phyloP scores from a whole-genome alignment of 2,797 vertebrate genomes.

The Phataginus tetradactyla region DNA sequence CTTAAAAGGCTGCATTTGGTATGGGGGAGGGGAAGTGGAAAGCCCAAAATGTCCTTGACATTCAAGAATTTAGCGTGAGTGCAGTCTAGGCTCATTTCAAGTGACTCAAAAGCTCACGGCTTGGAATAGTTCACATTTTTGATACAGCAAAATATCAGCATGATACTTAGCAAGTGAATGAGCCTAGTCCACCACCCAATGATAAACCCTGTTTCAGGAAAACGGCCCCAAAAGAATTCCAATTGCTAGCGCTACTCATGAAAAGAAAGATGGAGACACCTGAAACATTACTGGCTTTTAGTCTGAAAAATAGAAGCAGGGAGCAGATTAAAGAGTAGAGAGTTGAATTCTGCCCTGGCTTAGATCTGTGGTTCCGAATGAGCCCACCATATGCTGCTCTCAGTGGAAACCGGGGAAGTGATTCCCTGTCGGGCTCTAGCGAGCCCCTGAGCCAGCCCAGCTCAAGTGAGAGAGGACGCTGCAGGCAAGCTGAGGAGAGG shows the following conservation, averaged over 20 bases:
- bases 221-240: background rate
- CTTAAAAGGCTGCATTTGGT: background rate
- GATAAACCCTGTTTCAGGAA: background rate
- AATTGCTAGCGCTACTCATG: background rate
- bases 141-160: background rate
- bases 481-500: accelerated
- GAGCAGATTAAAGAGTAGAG: background rate
- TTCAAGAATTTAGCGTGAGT: background rate
- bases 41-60: background rate
- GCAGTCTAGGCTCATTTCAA: background rate
- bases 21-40: background rate
- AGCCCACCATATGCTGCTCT: background rate
- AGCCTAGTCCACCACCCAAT: background rate
- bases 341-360: background rate
- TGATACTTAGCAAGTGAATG: background rate
- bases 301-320: background rate
- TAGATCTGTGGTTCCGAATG: accelerated
- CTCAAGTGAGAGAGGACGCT: too few relatives aligned
- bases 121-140: background rate
- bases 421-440: accelerated
- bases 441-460: accelerated
- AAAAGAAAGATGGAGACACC: background rate
- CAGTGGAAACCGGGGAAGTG: background rate
- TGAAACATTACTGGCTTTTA: background rate
- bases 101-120: background rate